Evolutionary conservation across 2,888 invertebrate genomes (phyloP), one percentile per base, ranked within the genome.

Genomic region (Drosophila vallismaia): DNA sequence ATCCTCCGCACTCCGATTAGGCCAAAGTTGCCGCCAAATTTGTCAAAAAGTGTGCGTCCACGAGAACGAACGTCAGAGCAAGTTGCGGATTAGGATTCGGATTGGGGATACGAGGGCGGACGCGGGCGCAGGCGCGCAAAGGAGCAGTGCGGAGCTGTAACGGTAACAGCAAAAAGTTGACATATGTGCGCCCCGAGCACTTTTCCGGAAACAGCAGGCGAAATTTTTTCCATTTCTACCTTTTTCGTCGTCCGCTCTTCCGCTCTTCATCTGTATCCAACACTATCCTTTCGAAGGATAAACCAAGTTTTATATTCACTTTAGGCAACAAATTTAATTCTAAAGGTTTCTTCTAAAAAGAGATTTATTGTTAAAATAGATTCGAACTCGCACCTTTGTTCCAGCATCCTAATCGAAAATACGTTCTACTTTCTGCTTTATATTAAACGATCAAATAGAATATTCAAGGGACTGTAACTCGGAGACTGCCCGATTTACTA

Each of bases 161-260:
- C 68, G 62, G 66, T 66, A 76, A 75, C 60, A 70, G 71, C 70
- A 81, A 85, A 90, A 91, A 91, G 89, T 88, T 89, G 91, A 91
- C 91, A 91, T 91, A 91, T 91, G 91, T 91, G 90, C 88, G 90
- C 90, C 91, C 86, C 89, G 85, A 90, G 91, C 91, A 86, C 86
- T 84, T 88, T 91, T 84, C 80, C 60, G 73, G 77, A 77, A 89
- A 86, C 90, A 91, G 88, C 90, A 85, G 90, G 86, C 89, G 88
- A 79, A 84, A 81, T 86, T 79, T 85, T 78, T 80, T 74, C 72
- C 79, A 64, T 71, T 69, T 77, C 75, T 60, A 63, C 71, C 53
- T 51, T 62, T 55, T 55, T 19, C 26, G 24, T 19, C 46, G 10
- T 2, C 56, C 38, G n/a, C 4, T 7, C 3, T 2, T n/a, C n/a